Percentiles rank a stretch among this genome's conserved stretches.
These are phyloP conservation scores for Capreolus pygargus DNA, from an alignment of 2,113 vertebrate species.

Conservation along the genomic window DNA sequence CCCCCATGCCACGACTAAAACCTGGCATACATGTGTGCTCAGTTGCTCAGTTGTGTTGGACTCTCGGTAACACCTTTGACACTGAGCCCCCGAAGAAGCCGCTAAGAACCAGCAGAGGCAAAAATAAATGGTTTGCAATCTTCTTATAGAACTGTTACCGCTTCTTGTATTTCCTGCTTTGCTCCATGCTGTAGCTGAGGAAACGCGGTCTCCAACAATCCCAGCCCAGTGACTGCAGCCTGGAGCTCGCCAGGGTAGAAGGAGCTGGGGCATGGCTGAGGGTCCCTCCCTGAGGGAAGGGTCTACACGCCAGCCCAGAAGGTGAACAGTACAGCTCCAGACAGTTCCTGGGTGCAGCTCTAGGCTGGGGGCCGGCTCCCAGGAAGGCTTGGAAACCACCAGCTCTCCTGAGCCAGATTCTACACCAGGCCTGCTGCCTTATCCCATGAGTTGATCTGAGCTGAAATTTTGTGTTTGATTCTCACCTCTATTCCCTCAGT, in stretches of 20 bases:
- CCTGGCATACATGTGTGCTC: neutral
- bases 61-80: fast-evolving
- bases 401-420: neutral
- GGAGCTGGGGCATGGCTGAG: neutral
- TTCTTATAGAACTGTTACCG: neutral
- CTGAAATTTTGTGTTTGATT: conserved; percentile 40
- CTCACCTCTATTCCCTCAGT: conserved; percentile 58
- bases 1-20: neutral
- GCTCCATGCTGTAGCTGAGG: neutral
- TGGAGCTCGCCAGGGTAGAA: neutral
- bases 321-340: neutral
- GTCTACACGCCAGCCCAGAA: neutral
- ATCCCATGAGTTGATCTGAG: neutral
- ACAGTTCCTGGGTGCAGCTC: fast-evolving
- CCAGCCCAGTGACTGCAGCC: neutral
- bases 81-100: neutral
- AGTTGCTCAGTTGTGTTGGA: neutral
- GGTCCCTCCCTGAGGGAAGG: neutral
- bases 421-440: neutral
- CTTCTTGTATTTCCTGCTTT: neutral
- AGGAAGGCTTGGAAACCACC: neutral
- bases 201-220: conserved; percentile 26
- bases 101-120: neutral
- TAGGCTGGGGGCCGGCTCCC: neutral
- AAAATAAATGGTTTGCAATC: conserved; percentile 24